phyloP scores from a whole-genome alignment of 2,888 invertebrate species.

The Hymenopus coronatus region DNA sequence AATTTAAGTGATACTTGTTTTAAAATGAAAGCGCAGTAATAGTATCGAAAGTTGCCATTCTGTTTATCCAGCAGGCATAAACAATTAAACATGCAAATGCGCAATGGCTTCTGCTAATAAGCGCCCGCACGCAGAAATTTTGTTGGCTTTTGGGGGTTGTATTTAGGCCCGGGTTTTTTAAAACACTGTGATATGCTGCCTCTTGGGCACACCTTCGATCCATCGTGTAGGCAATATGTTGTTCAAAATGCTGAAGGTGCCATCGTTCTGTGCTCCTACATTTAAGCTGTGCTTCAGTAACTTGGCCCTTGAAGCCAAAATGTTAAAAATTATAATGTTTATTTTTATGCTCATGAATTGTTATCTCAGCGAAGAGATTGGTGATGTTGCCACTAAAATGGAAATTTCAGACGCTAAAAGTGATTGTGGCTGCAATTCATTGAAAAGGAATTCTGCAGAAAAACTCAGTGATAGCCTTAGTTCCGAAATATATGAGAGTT shows the following conservation, averaged over 20 bases:
- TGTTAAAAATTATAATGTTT: background rate
- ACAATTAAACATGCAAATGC: slow-evolving; percentile 3
- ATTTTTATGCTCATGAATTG: background rate
- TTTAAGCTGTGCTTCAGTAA: background rate
- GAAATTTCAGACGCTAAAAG: background rate
- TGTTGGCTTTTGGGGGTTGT: background rate
- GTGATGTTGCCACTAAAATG: background rate
- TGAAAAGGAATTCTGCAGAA: slow-evolving; percentile 11
- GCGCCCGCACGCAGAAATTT: background rate
- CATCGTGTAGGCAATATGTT: background rate
- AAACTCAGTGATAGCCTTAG: background rate
- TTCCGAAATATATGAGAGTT: background rate
- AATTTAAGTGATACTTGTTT: too few species aligned
- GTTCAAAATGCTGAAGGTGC: background rate
- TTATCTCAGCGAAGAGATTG: background rate
- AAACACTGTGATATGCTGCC: background rate
- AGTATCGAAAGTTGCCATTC: background rate
- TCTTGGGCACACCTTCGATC: background rate
- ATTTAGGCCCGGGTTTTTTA: slow-evolving; percentile 16
- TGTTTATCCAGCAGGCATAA: background rate
- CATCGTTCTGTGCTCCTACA: background rate
- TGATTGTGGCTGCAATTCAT: slow-evolving; percentile 9
- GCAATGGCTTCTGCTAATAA: slow-evolving; percentile 5
- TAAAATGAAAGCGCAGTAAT: background rate
- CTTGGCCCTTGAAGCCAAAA: background rate